Evolutionary conservation across 2,797 vertebrate genomes (phyloP).

Genomic region (Typhlichthys subterraneus): DNA sequence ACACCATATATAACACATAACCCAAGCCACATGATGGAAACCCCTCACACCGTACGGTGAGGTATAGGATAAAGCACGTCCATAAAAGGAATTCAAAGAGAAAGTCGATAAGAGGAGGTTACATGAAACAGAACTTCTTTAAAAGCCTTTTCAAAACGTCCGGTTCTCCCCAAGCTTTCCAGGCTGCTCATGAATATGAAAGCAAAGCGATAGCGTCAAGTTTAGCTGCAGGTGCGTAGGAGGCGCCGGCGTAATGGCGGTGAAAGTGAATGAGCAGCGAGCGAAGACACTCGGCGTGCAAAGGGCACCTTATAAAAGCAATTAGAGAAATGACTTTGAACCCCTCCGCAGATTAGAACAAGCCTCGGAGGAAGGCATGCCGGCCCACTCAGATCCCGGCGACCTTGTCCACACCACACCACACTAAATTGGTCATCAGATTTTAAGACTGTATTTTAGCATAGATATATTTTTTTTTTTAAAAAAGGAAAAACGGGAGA

Average conservation of each 20-base stretch:
- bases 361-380: conserved; percentile 69
- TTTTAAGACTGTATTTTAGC: conserved; percentile 76
- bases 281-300: conserved; percentile 67
- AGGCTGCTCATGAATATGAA: conserved; percentile 4
- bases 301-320: conserved; percentile 81
- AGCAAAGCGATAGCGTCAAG: conserved; percentile 21
- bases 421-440: conserved; percentile 80
- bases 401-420: conserved; percentile 77
- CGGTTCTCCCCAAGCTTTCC: conserved; percentile 1
- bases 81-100: neutral
- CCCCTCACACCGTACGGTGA: neutral
- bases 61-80: conserved; percentile 3
- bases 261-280: conserved; percentile 71
- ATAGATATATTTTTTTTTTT: conserved; percentile 78
- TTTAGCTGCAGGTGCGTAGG: conserved; percentile 52
- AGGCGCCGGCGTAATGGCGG: conserved; percentile 47
- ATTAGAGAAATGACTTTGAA: conserved; percentile 80
- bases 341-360: conserved; percentile 70
- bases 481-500: conserved; percentile 52
- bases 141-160: too few species aligned
- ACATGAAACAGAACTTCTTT: neutral
- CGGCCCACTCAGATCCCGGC: conserved; percentile 58
- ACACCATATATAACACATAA: conserved; percentile 48
- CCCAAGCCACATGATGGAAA: conserved; percentile 10
- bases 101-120: neutral